phyloP scores from a whole-genome alignment of 2,797 vertebrate genomes.

The Chelidonichthys spinosus region DNA sequence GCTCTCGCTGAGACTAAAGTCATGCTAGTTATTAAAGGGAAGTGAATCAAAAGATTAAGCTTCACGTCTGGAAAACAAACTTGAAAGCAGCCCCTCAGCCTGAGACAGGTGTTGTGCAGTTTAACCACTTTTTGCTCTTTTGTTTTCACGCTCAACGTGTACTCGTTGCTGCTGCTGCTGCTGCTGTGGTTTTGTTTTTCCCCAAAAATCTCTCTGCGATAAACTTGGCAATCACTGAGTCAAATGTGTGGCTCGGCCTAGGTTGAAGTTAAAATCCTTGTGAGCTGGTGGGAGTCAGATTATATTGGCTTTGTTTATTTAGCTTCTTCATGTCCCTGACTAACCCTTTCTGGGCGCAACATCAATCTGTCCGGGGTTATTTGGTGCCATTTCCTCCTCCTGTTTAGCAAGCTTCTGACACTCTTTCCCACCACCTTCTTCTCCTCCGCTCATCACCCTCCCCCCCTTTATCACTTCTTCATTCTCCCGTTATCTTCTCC shows the following conservation, averaged over 20 bases:
- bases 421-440: constrained; percentile 39
- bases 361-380: constrained; percentile 55
- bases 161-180: background rate
- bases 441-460: constrained; percentile 52
- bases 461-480: constrained; percentile 50
- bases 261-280: constrained; percentile 25
- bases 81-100: background rate
- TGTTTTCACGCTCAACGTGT: constrained; percentile 15
- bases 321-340: constrained; percentile 62
- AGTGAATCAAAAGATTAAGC: constrained; percentile 7
- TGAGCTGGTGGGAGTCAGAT: constrained; percentile 44
- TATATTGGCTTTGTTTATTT: constrained; percentile 63
- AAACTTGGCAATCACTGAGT: constrained; percentile 21
- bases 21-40: constrained; percentile 2
- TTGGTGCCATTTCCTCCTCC: constrained; percentile 57
- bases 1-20: constrained; percentile 17
- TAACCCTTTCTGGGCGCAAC: constrained; percentile 55
- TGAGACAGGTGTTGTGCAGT: background rate
- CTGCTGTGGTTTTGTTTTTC: constrained; percentile 7
- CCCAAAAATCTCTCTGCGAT: constrained; percentile 2
- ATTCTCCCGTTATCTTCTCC: constrained; percentile 42
- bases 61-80: background rate
- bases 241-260: constrained; percentile 14
- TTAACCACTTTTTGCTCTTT: background rate
- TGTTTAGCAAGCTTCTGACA: constrained; percentile 53